These are phyloP conservation scores for Gastrophysa polygoni DNA, from an alignment of 2,888 invertebrate species.

Conservation along the genomic window DNA sequence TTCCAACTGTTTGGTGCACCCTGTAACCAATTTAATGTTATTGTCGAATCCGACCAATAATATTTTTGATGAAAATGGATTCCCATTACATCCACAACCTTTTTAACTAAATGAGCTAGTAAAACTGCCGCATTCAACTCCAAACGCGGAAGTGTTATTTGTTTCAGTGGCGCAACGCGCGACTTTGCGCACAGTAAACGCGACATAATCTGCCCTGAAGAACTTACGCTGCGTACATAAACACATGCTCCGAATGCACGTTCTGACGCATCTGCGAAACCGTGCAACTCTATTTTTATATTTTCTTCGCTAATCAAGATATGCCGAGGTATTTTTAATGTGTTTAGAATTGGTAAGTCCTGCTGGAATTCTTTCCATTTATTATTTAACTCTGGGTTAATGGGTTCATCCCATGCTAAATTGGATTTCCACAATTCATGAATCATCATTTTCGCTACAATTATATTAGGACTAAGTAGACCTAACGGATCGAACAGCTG, in stretches of 20 bases:
- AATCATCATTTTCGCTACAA: constrained; percentile 7
- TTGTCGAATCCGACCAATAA: too few species aligned
- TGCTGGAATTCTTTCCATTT: neutral
- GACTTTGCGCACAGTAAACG: constrained; percentile 9
- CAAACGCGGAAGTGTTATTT: constrained; percentile 3
- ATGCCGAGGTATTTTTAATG: constrained; percentile 1
- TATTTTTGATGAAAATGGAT: too few species aligned
- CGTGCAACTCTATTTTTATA: constrained; percentile 8
- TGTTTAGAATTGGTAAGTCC: constrained; percentile 3
- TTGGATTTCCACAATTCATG: constrained; percentile 1
- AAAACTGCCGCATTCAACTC: constrained; percentile 6
- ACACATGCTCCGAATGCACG: constrained; percentile 13
- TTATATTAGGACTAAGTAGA: constrained; percentile 1
- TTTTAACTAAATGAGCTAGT: neutral
- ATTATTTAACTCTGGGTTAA: neutral
- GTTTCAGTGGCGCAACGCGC: constrained; percentile 13
- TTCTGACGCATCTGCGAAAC: constrained; percentile 13
- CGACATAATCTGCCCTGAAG: constrained; percentile 1
- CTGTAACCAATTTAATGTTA: too few species aligned
- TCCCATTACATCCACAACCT: too few species aligned
- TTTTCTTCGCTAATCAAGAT: neutral
- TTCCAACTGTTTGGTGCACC: too few species aligned
- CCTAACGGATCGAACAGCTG: constrained; percentile 6
- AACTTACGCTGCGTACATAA: constrained; percentile 6
- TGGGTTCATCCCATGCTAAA: neutral